These are phyloP conservation scores for Microcebus griseorufus DNA, from an alignment of 2,113 vertebrate species.

Conservation along the genomic window DNA sequence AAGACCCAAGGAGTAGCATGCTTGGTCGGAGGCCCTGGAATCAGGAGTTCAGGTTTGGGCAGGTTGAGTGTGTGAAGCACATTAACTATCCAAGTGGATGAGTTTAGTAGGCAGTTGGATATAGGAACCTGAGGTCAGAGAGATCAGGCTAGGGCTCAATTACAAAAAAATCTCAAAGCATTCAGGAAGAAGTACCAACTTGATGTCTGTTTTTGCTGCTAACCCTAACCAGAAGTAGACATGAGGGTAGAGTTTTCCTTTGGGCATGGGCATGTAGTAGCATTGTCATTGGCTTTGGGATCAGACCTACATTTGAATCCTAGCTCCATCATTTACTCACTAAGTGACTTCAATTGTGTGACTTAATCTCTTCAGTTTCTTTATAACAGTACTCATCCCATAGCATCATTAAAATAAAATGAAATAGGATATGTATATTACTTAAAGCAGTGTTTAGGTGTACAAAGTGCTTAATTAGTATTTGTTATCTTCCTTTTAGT, in stretches of 20 bases:
- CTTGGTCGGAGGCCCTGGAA: background rate
- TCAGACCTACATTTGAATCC: background rate
- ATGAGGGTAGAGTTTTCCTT: background rate
- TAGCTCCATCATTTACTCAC: background rate
- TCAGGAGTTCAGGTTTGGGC: background rate
- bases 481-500: background rate
- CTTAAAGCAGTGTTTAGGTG: background rate
- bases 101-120: background rate
- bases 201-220: background rate
- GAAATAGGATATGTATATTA: background rate
- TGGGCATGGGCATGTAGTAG: background rate
- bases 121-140: background rate
- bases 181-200: background rate
- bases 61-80: background rate
- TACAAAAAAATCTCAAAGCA: background rate
- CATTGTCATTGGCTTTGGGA: background rate
- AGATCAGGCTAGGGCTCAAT: background rate
- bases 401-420: background rate
- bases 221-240: background rate
- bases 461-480: background rate
- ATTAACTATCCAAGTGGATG: background rate
- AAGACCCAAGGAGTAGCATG: background rate
- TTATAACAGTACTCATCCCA: background rate
- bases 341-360: background rate
- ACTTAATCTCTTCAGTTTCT: slow-evolving; percentile 10